Conservation (phyloP, 2,113 vertebrate genomes). For the Lepisosteus oculatus region DNA sequence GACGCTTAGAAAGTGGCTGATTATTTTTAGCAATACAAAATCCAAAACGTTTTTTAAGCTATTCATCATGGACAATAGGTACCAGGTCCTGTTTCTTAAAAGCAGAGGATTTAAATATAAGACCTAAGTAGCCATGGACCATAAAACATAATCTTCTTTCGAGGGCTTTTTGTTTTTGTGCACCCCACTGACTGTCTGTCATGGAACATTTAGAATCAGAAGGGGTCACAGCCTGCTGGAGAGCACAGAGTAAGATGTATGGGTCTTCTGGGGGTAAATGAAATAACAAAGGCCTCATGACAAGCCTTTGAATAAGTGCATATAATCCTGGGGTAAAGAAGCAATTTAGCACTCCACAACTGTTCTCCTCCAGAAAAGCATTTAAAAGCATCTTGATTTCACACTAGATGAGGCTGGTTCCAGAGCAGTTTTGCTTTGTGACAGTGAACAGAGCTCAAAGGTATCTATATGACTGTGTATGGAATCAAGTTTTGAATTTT, state of each 20-base stretch:
- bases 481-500: too few relatives aligned
- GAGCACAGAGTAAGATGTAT: conserved; percentile 46
- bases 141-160: neutral
- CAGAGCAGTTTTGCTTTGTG: too few relatives aligned
- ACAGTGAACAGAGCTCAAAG: too few relatives aligned
- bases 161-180: neutral
- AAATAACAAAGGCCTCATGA: conserved; percentile 50
- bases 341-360: conserved; percentile 5
- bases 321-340: conserved; percentile 18
- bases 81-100: neutral
- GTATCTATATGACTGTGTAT: too few relatives aligned
- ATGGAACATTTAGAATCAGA: conserved; percentile 23
- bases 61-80: neutral
- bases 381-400: conserved; percentile 30
- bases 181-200: conserved; percentile 33
- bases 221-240: conserved; percentile 38
- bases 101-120: neutral
- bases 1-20: neutral
- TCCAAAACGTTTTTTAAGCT: neutral
- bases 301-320: conserved; percentile 42
- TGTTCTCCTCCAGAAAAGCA: conserved; percentile 31
- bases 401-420: conserved; percentile 22
- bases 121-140: conserved; percentile 1
- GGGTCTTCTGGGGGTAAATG: conserved; percentile 37
- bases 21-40: neutral